Evolutionary conservation across 2,888 invertebrate species (phyloP).

Genomic region (Phoenoteleia sp.): DNA sequence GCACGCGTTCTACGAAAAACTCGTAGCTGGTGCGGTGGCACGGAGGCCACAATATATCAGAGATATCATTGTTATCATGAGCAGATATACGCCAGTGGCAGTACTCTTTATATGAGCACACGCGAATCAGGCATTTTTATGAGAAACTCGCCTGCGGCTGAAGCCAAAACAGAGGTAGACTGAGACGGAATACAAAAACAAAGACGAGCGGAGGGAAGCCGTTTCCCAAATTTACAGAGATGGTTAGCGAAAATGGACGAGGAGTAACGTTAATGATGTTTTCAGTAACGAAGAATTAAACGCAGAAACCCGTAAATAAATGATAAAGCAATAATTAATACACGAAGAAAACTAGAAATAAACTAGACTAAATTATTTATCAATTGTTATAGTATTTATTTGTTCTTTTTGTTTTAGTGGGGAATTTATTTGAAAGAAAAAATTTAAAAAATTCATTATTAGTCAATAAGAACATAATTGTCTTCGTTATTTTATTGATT

Average conservation of each 20-base stretch:
- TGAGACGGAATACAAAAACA: conserved; percentile 29
- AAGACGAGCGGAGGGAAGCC: conserved; percentile 39
- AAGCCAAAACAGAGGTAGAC: conserved; percentile 43
- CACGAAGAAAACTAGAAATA: too few species aligned
- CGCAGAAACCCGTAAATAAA: too few species aligned
- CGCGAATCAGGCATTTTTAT: conserved; percentile 85
- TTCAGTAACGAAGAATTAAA: conserved; percentile 27
- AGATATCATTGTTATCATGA: conserved; percentile 85
- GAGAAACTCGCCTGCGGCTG: conserved; percentile 81
- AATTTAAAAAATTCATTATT: too few species aligned
- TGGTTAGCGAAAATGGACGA: conserved; percentile 9
- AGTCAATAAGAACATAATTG: too few species aligned
- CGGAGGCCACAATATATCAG: conserved; percentile 83
- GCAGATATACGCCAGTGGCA: conserved; percentile 75
- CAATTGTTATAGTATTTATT: too few species aligned
- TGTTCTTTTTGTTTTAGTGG: too few species aligned
- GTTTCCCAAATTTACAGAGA: conserved; percentile 59
- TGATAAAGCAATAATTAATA: too few species aligned
- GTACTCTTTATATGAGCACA: conserved; percentile 76
- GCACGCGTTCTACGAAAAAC: conserved; percentile 66
- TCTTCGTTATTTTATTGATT: too few species aligned
- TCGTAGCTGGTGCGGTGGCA: conserved; percentile 40
- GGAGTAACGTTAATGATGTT: neutral
- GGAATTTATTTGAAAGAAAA: too few species aligned
- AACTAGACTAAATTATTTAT: too few species aligned